Conservation (phyloP, 1,140 invertebrate species). For the Berghia stephanieae region DNA sequence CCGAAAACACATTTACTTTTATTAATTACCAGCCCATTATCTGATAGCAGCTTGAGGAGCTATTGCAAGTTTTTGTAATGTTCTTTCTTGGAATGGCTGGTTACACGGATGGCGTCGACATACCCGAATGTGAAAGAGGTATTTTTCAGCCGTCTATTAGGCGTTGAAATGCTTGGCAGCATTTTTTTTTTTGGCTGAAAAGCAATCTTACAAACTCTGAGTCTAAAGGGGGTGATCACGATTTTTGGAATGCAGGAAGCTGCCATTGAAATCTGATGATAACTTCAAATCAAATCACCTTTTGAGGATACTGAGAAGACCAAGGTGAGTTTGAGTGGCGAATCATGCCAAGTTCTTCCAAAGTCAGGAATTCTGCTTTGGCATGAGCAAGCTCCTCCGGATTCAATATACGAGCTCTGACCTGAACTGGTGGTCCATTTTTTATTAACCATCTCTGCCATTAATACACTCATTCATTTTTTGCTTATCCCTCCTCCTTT, state of each 20-base stretch:
- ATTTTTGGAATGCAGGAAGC: slow-evolving; percentile 32
- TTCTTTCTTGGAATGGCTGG: too few relatives aligned
- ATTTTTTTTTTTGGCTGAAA: slow-evolving; percentile 20
- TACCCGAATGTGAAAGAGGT: too few relatives aligned
- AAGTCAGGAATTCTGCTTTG: slow-evolving; percentile 32
- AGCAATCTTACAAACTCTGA: slow-evolving; percentile 36
- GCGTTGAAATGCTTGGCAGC: slow-evolving; percentile 27
- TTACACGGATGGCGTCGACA: too few relatives aligned
- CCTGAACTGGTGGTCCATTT: slow-evolving; percentile 29
- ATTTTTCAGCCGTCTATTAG: slow-evolving; percentile 1
- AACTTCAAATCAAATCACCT: slow-evolving; percentile 34
- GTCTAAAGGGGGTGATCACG: slow-evolving; percentile 40
- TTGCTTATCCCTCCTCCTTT: neutral
- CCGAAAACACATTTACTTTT: neutral
- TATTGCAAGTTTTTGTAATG: too few relatives aligned
- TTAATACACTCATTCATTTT: neutral
- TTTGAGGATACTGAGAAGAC: slow-evolving; percentile 54
- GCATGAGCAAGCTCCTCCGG: slow-evolving; percentile 23
- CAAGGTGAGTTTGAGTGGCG: slow-evolving; percentile 46
- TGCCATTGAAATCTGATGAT: slow-evolving; percentile 37
- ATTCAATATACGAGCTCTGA: slow-evolving; percentile 18
- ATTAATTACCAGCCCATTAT: neutral
- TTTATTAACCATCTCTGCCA: slow-evolving; percentile 13
- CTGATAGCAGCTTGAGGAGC: neutral
- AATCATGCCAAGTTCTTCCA: slow-evolving; percentile 32